Evolutionary conservation across 1,140 invertebrate species (phyloP), one percentile per base, ranked within the genome.

Genomic region (Drosophila nannoptera): DNA sequence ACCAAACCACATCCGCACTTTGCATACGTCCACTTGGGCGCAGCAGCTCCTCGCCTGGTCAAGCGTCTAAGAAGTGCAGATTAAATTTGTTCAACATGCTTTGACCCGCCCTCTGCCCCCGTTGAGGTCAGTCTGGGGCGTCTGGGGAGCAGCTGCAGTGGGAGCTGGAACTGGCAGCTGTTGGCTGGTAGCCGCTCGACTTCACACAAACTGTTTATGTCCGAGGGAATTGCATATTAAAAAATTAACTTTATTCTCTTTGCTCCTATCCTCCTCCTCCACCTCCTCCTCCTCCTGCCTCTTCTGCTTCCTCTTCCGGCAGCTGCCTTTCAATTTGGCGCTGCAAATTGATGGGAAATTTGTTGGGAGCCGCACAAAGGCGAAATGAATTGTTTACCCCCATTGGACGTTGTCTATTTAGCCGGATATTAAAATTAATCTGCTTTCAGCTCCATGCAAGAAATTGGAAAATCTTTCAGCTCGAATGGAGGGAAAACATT

Each of bases 81-180:
- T 86, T 86, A 86, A 86, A 86, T 86, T 86, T 86, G 81, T 75
- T 86, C 77, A 86, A 86, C 81, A 87, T 86, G 81, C 82, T 81
- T 84, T 73, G 64, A 66, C 62, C 77, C 38, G 45, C 61, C 60
- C 22, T 3, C 1, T 22, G 22, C 22, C 3, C 22, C 12, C 73
- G 63, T 69, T 78, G 67, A 76, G 71, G 68, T 76, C 62, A 64
- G 62, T 45, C 54, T 16, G 5, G 60, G 64, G 6, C 35, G n/a
- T 8, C 7, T 14, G n/a, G 16, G 9, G 38, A 43, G 38, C 42
- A 36, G 52, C 35, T 22, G 31, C 7, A 50, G 40, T 11, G n/a
- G 40, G n/a, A 12, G 40, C 40, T 38, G 7, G 0, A 38, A 11
- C 33, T 48, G 16, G 22, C 31, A 36, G 9, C 33, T 22, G 22